These are phyloP conservation scores for Spilosoma lubricipeda DNA, from an alignment of 2,888 invertebrate species.

Conservation along the genomic window DNA sequence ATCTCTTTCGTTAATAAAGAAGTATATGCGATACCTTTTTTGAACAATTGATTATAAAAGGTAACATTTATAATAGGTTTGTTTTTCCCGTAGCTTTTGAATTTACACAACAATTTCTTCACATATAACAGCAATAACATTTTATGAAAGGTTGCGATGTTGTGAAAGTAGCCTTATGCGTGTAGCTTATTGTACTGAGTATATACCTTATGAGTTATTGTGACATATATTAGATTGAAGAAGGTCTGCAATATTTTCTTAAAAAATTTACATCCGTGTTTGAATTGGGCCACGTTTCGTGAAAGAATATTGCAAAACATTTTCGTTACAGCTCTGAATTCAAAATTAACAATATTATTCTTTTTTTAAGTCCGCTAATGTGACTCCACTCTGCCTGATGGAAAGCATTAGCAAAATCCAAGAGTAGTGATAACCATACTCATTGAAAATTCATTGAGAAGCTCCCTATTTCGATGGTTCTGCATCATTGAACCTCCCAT, in stretches of 20 bases:
- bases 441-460: too few relatives aligned
- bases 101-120: neutral
- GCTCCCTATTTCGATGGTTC: too few relatives aligned
- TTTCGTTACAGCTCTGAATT: neutral
- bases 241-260: conserved; percentile 16
- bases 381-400: too few relatives aligned
- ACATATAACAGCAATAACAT: neutral
- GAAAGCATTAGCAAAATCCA: too few relatives aligned
- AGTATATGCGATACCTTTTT: neutral
- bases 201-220: conserved; percentile 36
- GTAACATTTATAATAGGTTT: neutral
- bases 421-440: too few relatives aligned
- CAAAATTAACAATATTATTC: neutral
- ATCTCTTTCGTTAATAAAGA: neutral
- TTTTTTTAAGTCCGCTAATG: too few relatives aligned
- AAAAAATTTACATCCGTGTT: neutral
- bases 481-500: too few relatives aligned
- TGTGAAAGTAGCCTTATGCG: conserved; percentile 7
- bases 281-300: neutral
- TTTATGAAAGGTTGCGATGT: neutral
- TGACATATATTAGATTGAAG: conserved; percentile 25
- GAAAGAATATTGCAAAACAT: neutral
- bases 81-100: neutral
- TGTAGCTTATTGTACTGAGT: conserved; percentile 35
- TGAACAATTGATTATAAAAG: neutral